Evolutionary conservation across 2,888 invertebrate genomes (phyloP).

Genomic region (Cheilosia scutellata): DNA sequence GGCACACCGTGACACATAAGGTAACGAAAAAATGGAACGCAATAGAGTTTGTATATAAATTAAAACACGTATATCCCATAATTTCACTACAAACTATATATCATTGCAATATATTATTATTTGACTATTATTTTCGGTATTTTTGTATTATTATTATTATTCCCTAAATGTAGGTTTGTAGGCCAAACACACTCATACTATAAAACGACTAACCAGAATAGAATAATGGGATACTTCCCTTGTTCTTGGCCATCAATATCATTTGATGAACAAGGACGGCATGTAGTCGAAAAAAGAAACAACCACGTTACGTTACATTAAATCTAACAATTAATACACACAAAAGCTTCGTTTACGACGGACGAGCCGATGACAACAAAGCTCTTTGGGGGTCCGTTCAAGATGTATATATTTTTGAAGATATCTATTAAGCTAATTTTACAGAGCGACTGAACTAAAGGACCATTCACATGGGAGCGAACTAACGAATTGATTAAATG

Average conservation of each 20-base stretch:
- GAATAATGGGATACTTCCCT: conserved; percentile 69
- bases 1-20: conserved; percentile 59
- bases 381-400: conserved; percentile 12
- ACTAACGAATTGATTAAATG: too few relatives aligned
- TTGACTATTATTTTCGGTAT: conserved; percentile 37
- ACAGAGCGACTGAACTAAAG: too few relatives aligned
- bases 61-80: background rate
- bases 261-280: conserved; percentile 84
- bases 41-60: too few relatives aligned
- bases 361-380: background rate
- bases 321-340: background rate
- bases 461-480: too few relatives aligned
- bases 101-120: conserved; percentile 4
- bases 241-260: conserved; percentile 83
- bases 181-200: conserved; percentile 75
- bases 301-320: conserved; percentile 12
- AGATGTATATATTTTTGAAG: background rate
- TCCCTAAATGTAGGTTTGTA: conserved; percentile 73
- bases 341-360: background rate
- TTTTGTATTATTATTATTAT: conserved; percentile 59
- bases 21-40: conserved; percentile 11
- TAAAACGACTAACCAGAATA: conserved; percentile 71
- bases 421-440: too few relatives aligned
- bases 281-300: conserved; percentile 70
- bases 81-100: background rate